These are phyloP conservation scores for Rhagium mordax DNA, from an alignment of 2,888 invertebrate genomes.

Conservation along the genomic window DNA sequence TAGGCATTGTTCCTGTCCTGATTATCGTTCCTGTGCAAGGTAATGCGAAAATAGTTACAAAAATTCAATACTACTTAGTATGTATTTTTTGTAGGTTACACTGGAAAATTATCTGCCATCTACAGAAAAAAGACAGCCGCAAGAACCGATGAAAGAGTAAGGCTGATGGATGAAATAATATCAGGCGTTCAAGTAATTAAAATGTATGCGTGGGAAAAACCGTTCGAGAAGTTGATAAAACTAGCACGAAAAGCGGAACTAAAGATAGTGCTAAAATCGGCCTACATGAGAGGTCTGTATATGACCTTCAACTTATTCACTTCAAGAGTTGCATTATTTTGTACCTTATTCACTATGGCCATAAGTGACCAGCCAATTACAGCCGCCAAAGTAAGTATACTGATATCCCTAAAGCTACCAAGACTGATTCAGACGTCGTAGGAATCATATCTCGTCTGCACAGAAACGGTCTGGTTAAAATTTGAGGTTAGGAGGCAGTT, in stretches of 20 bases:
- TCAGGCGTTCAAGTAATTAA: slow-evolving; percentile 84
- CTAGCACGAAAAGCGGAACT: slow-evolving; percentile 74
- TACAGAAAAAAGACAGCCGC: slow-evolving; percentile 85
- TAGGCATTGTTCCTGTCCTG: slow-evolving; percentile 85
- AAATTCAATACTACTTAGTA: neutral
- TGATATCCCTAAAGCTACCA: no score
- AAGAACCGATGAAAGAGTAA: slow-evolving; percentile 90
- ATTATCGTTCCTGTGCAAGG: slow-evolving; percentile 89
- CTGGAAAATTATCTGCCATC: slow-evolving; percentile 76
- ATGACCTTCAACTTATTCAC: slow-evolving; percentile 87
- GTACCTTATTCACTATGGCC: slow-evolving; percentile 81
- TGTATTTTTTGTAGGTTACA: no score
- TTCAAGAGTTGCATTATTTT: slow-evolving; percentile 84
- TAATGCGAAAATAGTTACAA: slow-evolving; percentile 60
- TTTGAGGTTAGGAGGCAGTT: no score
- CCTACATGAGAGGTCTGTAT: slow-evolving; percentile 78
- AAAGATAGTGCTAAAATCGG: slow-evolving; percentile 75
- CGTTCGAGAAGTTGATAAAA: slow-evolving; percentile 77
- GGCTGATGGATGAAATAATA: slow-evolving; percentile 80
- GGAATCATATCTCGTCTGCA: no score
- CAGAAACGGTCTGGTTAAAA: no score
- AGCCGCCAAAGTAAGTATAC: slow-evolving; percentile 77
- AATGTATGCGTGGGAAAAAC: slow-evolving; percentile 83
- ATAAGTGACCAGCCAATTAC: slow-evolving; percentile 78
- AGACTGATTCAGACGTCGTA: neutral